These are phyloP conservation scores for Barypeithes pellucidus DNA, from an alignment of 2,888 invertebrate genomes.

Conservation along the genomic window DNA sequence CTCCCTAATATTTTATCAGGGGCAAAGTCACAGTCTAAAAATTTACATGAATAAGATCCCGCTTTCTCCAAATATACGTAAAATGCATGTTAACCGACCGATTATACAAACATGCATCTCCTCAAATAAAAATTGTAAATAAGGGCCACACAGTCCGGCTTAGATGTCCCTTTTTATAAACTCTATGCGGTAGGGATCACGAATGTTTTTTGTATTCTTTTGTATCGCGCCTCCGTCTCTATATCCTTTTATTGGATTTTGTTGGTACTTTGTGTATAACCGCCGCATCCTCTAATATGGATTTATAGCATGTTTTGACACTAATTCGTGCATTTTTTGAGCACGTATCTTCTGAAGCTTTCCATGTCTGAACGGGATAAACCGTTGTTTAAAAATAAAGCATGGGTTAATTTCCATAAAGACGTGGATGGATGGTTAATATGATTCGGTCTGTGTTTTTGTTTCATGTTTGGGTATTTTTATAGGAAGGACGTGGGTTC, in stretches of 20 bases:
- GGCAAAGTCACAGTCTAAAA: no score
- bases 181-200: constrained; percentile 46
- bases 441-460: constrained; percentile 1
- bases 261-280: constrained; percentile 61
- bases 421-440: constrained; percentile 30
- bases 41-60: no score
- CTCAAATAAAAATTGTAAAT: constrained; percentile 22
- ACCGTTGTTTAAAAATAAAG: constrained; percentile 40
- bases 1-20: no score
- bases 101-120: background rate
- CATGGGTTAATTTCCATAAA: constrained; percentile 44
- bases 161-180: constrained; percentile 29
- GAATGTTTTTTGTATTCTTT: constrained; percentile 60
- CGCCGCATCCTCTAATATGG: constrained; percentile 63
- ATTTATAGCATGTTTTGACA: constrained; percentile 69
- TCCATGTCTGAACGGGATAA: constrained; percentile 45
- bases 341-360: constrained; percentile 50
- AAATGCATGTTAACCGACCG: background rate
- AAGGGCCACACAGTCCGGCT: constrained; percentile 28
- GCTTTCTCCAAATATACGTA: constrained; percentile 8
- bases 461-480: background rate
- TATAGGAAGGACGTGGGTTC: no score
- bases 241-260: constrained; percentile 66
- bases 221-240: constrained; percentile 57
- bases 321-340: constrained; percentile 64